Base-by-base conservation (phyloP, 2,797 vertebrate genomes). In the Ficedula albicollis region DNA sequence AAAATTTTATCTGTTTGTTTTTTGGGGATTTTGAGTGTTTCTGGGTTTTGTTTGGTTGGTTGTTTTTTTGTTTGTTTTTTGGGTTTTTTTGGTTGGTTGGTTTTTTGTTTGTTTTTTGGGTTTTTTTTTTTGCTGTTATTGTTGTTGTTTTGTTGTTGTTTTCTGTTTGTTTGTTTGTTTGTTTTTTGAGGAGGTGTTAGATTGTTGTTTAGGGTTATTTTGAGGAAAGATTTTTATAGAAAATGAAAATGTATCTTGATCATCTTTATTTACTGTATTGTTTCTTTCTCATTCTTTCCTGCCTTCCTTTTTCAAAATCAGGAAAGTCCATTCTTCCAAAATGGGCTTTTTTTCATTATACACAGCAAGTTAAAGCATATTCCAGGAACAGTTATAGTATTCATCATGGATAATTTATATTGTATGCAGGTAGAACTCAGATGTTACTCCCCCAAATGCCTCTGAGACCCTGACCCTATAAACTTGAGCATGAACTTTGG, bases 21-120 rank as follows among this genome's bases (percentile, higher is more conserved):
- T 55, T 20, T 1, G 7, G 5, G 15, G 3, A 4, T 23, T 59
- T 13, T 6, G 8, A 4, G 17, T 1, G 10, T 29, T 44, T 48
- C 20, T 58, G 3, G 7, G 6, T 58, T 41, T 32, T 13, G 7
- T 49, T 26, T 49, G 25, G 3, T 38, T 38, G 38, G 38, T 38
- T 38, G 38, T 38, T 38, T 38, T 34, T 49, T 26, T 49, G 48
- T 6, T 26, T 49, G 48, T 13, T 48, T 23, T 46, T 23, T 46
- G 39, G 11, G 44, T 46, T 23, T 48, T 48, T n/a, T n/a, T n/a
- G n/a, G n/a, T n/a, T 46, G 44, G 13, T 41, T 32, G 10, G 19
- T 22, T 46, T 49, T 49, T 27, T 16, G 25, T 16, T 51, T 30
- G 27, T 29, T 51, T 48, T 5, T 25, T 49, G 26, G 15, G 49